A percentile compares a stretch with the other conserved stretches of the same genome.
These are phyloP conservation scores for Metridium senile DNA, from an alignment of 92 coral and sea anemone genomes.

Conservation along the genomic window DNA sequence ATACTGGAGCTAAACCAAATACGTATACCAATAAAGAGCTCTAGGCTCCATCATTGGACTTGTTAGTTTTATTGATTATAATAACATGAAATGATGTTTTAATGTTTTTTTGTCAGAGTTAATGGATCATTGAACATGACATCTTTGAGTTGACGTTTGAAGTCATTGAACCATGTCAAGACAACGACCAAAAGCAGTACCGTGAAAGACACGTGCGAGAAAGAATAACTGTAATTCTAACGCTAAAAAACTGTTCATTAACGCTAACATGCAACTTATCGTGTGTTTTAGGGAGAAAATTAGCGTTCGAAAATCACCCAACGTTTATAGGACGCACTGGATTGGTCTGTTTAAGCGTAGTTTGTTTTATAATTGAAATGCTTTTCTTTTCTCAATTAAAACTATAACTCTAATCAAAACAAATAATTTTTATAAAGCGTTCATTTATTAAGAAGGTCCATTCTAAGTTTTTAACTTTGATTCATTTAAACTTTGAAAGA, in stretches of 20 bases:
- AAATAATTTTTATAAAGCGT: not conserved
- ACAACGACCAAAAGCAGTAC: not conserved
- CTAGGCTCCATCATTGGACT: not conserved
- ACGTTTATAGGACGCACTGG: no score
- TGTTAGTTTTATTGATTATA: not conserved
- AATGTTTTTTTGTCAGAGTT: not conserved
- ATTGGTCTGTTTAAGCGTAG: not conserved
- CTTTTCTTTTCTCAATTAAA: conserved; percentile 7
- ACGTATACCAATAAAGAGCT: no score
- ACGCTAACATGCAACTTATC: not conserved
- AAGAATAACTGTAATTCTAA: conserved; percentile 24
- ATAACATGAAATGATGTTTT: not conserved
- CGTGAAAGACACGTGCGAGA: conserved; percentile 11
- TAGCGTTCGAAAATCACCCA: no score
- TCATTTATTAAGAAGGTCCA: not conserved
- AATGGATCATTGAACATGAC: not conserved
- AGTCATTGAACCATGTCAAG: conserved; percentile 7
- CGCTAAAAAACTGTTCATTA: not conserved
- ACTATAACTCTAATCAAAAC: not conserved
- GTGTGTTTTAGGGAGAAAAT: not conserved
- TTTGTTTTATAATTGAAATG: not conserved
- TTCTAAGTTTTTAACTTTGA: not conserved
- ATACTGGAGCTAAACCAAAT: no score
- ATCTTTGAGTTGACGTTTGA: not conserved
- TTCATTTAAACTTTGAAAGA: no score